These are phyloP conservation scores for Pseudomugil gertrudae DNA, from an alignment of 2,797 vertebrate species.

Conservation along the genomic window DNA sequence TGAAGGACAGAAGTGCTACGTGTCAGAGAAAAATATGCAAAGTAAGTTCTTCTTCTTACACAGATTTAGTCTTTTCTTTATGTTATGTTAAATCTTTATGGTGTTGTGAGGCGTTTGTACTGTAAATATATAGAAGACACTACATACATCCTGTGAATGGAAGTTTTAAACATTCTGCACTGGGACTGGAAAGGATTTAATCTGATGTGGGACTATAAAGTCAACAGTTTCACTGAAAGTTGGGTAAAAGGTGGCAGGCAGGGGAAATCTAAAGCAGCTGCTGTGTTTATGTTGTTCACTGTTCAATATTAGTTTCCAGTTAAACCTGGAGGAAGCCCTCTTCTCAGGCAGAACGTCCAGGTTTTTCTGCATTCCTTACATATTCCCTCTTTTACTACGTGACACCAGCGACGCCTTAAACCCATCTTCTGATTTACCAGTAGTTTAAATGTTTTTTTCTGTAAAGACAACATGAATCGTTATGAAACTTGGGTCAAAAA, in stretches of 20 bases:
- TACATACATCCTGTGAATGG: neutral
- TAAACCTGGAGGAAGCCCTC: constrained; percentile 8
- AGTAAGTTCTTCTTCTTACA: constrained; percentile 53
- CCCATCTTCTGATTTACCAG: constrained; percentile 6
- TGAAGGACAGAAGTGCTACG: neutral
- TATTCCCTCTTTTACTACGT: constrained; percentile 7
- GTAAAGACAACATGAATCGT: neutral
- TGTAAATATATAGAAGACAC: neutral
- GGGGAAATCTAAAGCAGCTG: neutral
- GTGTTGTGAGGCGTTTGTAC: neutral
- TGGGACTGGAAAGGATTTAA: no score
- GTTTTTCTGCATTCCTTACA: constrained; percentile 70
- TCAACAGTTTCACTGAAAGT: neutral
- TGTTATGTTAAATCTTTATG: neutral
- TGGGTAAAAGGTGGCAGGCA: neutral
- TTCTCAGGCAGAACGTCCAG: constrained; percentile 38
- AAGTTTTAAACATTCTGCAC: no score
- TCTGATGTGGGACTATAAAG: no score
- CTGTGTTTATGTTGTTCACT: neutral
- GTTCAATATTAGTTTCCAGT: neutral
- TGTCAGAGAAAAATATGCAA: constrained; percentile 61
- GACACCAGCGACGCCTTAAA: neutral
- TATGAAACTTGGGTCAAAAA: no score
- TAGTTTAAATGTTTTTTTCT: neutral
- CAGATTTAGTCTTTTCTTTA: neutral